Conservation (phyloP, 2,888 invertebrate genomes). For the Chaitophorus viminalis region DNA sequence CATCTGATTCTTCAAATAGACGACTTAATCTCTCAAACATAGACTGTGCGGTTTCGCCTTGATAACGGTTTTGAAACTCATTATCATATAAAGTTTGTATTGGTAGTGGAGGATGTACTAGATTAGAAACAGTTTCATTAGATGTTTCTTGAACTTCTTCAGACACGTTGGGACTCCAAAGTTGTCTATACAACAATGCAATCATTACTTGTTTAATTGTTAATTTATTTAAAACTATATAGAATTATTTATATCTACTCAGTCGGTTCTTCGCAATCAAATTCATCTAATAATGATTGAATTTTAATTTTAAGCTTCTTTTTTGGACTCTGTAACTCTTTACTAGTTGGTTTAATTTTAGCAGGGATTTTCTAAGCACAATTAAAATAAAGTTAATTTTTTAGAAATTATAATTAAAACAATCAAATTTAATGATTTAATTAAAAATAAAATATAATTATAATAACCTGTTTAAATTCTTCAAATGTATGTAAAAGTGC, state of each 20-base stretch:
- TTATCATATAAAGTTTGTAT: constrained; percentile 38
- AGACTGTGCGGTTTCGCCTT: constrained; percentile 53
- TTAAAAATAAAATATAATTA: not conserved
- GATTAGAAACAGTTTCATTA: constrained; percentile 27
- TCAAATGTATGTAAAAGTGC: constrained; percentile 36
- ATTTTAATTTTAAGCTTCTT: constrained; percentile 54
- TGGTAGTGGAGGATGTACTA: constrained; percentile 15
- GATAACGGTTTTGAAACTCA: constrained; percentile 48
- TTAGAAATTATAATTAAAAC: no score
- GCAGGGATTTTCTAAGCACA: constrained; percentile 36
- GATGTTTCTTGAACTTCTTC: constrained; percentile 15
- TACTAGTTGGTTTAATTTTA: constrained; percentile 40
- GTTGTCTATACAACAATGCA: not conserved
- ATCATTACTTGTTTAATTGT: not conserved
- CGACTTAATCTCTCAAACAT: constrained; percentile 58
- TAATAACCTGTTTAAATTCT: constrained; percentile 51
- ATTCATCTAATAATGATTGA: constrained; percentile 53
- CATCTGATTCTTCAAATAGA: constrained; percentile 51
- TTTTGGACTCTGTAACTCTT: constrained; percentile 34
- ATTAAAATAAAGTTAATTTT: no score
- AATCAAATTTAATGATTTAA: not conserved
- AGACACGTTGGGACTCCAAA: not conserved
- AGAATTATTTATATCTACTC: not conserved
- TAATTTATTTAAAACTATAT: not conserved
- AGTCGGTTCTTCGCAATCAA: constrained; percentile 44